Evolutionary conservation across 1,140 invertebrate genomes (phyloP).

Genomic region (Probaryconus sp.): DNA sequence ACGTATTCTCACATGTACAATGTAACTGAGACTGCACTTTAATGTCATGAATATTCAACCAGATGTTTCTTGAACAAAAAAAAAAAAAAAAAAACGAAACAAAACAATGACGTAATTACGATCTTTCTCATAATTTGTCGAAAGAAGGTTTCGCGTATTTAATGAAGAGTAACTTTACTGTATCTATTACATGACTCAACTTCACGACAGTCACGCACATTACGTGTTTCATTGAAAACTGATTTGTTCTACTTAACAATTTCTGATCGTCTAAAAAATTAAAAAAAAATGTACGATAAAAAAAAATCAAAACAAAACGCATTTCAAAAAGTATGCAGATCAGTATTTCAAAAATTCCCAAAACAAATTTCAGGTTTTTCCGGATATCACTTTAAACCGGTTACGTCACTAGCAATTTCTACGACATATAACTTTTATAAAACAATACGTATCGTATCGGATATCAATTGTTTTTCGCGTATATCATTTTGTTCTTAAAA

Average conservation of each 20-base stretch:
- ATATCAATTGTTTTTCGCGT: not conserved
- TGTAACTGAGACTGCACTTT: not conserved
- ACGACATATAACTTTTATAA: no score
- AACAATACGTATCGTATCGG: no score
- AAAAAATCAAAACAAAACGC: no score
- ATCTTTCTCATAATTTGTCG: constrained; percentile 19
- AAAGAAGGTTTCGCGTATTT: constrained; percentile 36
- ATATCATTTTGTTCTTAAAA: no score
- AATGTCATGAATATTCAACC: constrained; percentile 34
- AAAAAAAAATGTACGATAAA: no score
- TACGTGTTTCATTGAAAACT: constrained; percentile 41
- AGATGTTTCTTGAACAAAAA: constrained; percentile 1
- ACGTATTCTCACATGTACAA: not conserved
- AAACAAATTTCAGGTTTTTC: no score
- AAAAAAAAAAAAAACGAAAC: constrained; percentile 4
- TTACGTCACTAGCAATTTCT: no score
- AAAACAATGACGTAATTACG: constrained; percentile 28
- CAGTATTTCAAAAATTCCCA: no score
- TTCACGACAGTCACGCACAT: constrained; percentile 37
- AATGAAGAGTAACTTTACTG: constrained; percentile 40
- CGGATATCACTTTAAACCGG: no score
- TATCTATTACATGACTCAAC: constrained; percentile 18
- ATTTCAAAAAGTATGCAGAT: no score
- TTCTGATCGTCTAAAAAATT: constrained; percentile 13
- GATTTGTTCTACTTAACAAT: constrained; percentile 45